Base-by-base conservation (phyloP, 1,140 invertebrate species). In the Pygmarrhopalites habei region DNA sequence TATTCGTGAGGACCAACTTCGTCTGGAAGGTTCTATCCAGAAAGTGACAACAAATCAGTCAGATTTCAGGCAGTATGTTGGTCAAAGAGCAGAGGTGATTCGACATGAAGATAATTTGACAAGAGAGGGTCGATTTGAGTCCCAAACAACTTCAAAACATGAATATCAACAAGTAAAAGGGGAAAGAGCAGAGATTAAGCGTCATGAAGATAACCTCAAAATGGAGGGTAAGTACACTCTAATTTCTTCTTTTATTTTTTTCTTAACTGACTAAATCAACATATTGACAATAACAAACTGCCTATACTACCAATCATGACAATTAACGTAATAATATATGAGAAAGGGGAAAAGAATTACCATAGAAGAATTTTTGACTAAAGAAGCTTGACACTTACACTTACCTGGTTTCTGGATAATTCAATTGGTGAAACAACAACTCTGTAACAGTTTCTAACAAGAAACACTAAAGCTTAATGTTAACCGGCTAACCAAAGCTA, bases 21-120 rank as follows among this genome's bases (percentile, higher is more conserved):
- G 74, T 7, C 80, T 84, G 10, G 85, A 86, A 72, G 85, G 86
- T n/a, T 81, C 85, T 68, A 73, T 87, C 32, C 7, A 7, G 10
- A 29, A 64, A 17, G 55, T 46, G 23, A 64, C 62, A 5, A 64
- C 62, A 1, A 29, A 53, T 5, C 1, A 23, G 28, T 10, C 41
- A 35, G 52, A 55, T 46, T 32, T 44, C 57, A 81, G 66, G 70
- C 76, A 75, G 25, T 69, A 70, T 29, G 75, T 74, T 2, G 76
- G 79, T 5, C 78, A 81, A 71, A 73, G 77, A 64, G 75, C 76
- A 5, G 71, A 75, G 61, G 74, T 78, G 43, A 76, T 77, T 57
- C 77, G 77, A 65, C 46, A 82, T 80, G 32, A 81, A 75, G 57
- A 43, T 44, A 58, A 58, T 58, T 21, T 58, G 5, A 26, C 15